A percentile compares a stretch with the other conserved stretches of the same genome.
Evolutionary conservation across 2,888 invertebrate species (phyloP).

Genomic region (Sphaerophoria taeniata): DNA sequence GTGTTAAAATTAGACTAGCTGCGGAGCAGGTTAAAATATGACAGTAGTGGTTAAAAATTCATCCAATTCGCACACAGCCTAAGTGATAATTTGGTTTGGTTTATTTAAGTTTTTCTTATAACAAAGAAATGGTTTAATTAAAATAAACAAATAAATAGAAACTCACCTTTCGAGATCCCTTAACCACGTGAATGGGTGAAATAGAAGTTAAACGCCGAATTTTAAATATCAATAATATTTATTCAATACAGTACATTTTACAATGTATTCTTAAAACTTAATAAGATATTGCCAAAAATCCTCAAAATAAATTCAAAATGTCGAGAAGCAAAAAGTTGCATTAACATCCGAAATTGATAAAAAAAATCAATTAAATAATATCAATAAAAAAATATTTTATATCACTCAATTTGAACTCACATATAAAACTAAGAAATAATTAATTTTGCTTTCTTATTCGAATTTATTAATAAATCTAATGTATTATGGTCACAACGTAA

Average conservation of each 20-base stretch:
- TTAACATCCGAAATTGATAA: slow-evolving; percentile 20
- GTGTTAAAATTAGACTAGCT: too few relatives aligned
- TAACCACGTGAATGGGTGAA: background rate
- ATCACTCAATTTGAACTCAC: slow-evolving; percentile 66
- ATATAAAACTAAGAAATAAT: slow-evolving; percentile 12
- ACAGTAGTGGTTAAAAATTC: too few relatives aligned
- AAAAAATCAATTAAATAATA: slow-evolving; percentile 17
- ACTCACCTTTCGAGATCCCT: too few relatives aligned
- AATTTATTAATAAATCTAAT: slow-evolving; percentile 21
- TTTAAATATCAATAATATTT: background rate
- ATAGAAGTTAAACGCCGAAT: background rate
- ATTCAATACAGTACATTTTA: slow-evolving; percentile 3
- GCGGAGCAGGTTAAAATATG: too few relatives aligned
- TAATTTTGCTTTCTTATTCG: background rate
- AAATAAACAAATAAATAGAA: too few relatives aligned
- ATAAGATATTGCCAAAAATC: slow-evolving; percentile 16
- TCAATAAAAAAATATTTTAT: slow-evolving; percentile 43
- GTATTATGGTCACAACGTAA: slow-evolving; percentile 41
- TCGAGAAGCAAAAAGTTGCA: slow-evolving; percentile 21
- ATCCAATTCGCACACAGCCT: too few relatives aligned
- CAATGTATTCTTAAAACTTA: slow-evolving; percentile 8
- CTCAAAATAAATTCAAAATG: slow-evolving; percentile 27
- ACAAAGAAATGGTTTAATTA: too few relatives aligned
- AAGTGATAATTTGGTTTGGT: too few relatives aligned
- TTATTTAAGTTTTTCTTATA: too few relatives aligned